phyloP scores from a whole-genome alignment of 2,797 vertebrate genomes.

The Phrynocephalus forsythii region DNA sequence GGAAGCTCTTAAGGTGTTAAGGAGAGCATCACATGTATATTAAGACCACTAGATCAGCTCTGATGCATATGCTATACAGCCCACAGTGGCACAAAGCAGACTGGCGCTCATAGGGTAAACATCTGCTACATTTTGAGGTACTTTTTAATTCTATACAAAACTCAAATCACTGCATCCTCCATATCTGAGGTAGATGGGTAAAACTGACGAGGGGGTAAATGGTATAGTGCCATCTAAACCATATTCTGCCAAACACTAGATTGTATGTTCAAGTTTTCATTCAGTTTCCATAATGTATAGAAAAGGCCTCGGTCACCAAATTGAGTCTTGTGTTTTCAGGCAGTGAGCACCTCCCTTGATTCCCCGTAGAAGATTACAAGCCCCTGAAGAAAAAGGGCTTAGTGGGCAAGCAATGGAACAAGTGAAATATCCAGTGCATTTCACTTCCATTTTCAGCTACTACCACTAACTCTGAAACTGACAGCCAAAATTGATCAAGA shows the following conservation, averaged over 20 bases:
- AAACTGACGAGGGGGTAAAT: background rate
- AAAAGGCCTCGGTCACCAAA: constrained; percentile 41
- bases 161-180: constrained; percentile 25
- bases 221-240: background rate
- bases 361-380: constrained; percentile 48
- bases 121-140: constrained; percentile 38
- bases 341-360: constrained; percentile 49
- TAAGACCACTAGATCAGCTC: background rate
- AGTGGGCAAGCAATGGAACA: constrained; percentile 43
- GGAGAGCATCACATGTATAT: background rate
- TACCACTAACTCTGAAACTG: background rate
- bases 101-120: constrained; percentile 45
- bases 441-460: background rate
- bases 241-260: constrained; percentile 3
- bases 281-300: background rate
- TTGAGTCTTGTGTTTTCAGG: constrained; percentile 32
- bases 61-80: background rate
- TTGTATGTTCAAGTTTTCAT: constrained; percentile 19
- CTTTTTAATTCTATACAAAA: constrained; percentile 44
- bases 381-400: constrained; percentile 49
- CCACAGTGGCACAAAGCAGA: constrained; percentile 59
- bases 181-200: constrained; percentile 22
- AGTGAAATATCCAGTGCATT: background rate
- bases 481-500: background rate
- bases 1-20: background rate